Conservation (phyloP, 1,140 invertebrate genomes). For the Drosophila sturtevanti region DNA sequence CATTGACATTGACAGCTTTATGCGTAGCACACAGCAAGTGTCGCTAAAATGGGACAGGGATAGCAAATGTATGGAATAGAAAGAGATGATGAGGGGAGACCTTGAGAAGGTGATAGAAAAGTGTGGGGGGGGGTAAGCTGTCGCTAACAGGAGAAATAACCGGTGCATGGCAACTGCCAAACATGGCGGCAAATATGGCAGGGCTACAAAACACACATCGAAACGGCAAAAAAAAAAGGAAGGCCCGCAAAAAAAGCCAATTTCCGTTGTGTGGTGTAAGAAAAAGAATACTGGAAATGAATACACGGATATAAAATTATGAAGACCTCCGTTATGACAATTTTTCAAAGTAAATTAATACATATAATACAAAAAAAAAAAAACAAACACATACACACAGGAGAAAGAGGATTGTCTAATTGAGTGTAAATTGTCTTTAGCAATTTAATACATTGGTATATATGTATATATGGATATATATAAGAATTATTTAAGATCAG, state of each 20-base stretch:
- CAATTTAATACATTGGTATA: no score
- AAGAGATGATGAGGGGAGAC: slow-evolving; percentile 1
- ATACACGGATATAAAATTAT: slow-evolving; percentile 2
- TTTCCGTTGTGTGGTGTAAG: slow-evolving; percentile 68
- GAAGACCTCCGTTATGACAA: background rate
- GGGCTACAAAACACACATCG: slow-evolving; percentile 15
- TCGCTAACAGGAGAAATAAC: slow-evolving; percentile 45
- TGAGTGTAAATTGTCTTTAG: background rate
- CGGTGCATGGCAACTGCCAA: slow-evolving; percentile 33
- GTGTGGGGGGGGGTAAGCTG: slow-evolving; percentile 49
- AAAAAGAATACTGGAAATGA: slow-evolving; percentile 21
- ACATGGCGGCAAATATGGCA: slow-evolving; percentile 55
- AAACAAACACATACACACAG: no score
- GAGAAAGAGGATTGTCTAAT: no score
- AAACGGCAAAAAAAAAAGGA: slow-evolving; percentile 33
- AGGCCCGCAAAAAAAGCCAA: slow-evolving; percentile 74
- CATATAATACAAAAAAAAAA: background rate
- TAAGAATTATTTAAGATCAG: background rate
- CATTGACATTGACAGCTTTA: slow-evolving; percentile 80
- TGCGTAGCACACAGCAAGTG: slow-evolving; percentile 75
- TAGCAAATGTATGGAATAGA: slow-evolving; percentile 5
- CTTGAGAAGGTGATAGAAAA: slow-evolving; percentile 4
- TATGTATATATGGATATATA: no score
- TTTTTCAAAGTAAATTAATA: background rate
- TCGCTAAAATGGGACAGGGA: slow-evolving; percentile 43